Base-by-base conservation (phyloP, 2,113 vertebrate species). In the Blennius ocellaris region DNA sequence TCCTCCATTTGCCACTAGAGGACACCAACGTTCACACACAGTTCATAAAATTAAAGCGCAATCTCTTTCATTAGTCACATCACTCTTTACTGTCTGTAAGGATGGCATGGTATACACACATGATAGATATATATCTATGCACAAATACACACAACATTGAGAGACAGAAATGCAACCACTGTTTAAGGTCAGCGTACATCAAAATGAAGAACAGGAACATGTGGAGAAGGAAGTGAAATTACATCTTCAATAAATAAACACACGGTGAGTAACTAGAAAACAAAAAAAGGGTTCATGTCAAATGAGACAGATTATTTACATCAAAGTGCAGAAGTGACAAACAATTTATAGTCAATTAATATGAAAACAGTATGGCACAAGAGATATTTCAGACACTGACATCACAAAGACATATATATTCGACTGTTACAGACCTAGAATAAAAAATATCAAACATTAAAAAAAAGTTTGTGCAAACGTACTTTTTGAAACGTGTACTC, bases 131-230 rank as follows among this genome's bases (percentile, higher is more conserved):
- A 5, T 5, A 39, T 44, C 11, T 37, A 14, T 1, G 4, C 5
- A 39, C 11, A 38, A 2, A 2, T 3, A 4, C 21, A 65, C 15
- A 73, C 38, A 47, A 0, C 1, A 3, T 7, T 1, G 8, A 30
- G 21, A 30, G 21, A 30, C 21, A 30, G 21, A 30, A 30, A 30
- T 5, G 4, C 21, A 30, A 30, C 21, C 21, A 10, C 0, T 30
- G 7, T 44, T 44, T 53, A 78, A 78, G 37, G 56, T 67, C 15
- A 70, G 21, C 40, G 11, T 51, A 6, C 4, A 44, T 48, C 0
- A 10, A 78, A 85, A 82, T 12, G 36, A 15, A 69, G 85, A 90
- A 89, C 54, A 76, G 85, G 86, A 90, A 87, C 65, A 14, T 36
- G 11, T 3, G 21, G 4, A 0, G 2, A 59, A 74, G 76, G 86